Conservation (phyloP, 2,888 invertebrate species). For the Callosobruchus maculatus region DNA sequence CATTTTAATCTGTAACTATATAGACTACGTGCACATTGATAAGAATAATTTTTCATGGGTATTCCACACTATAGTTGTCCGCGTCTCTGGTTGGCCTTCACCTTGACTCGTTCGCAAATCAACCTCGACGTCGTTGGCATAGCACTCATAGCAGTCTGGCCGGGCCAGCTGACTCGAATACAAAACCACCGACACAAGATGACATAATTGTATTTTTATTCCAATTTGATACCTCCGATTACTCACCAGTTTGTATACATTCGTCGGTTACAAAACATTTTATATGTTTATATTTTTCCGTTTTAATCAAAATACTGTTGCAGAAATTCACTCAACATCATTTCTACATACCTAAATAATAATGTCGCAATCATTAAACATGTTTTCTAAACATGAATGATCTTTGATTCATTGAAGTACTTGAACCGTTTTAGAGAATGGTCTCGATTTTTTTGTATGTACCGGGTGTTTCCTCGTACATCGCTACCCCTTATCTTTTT, state of each 20-base stretch:
- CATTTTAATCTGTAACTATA: no score
- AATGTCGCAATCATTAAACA: no score
- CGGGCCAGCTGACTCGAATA: neutral
- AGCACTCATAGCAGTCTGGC: no score
- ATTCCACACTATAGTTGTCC: neutral
- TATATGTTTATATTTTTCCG: neutral
- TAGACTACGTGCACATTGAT: no score
- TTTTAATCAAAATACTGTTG: neutral
- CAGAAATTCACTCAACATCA: neutral
- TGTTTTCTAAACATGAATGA: no score
- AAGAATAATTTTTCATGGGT: neutral
- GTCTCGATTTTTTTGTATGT: no score
- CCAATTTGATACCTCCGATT: neutral
- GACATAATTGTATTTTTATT: neutral
- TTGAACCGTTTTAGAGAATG: no score
- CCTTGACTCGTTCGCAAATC: neutral
- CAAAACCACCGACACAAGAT: neutral
- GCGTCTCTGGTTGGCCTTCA: neutral
- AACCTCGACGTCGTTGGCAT: neutral
- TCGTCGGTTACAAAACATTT: neutral
- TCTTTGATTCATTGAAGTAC: no score
- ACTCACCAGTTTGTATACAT: neutral
- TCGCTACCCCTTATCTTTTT: no score
- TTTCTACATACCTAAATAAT: no score
- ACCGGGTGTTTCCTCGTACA: no score